These are phyloP conservation scores for Araneus ventricosus DNA, from an alignment of 1,140 invertebrate species.

Conservation along the genomic window DNA sequence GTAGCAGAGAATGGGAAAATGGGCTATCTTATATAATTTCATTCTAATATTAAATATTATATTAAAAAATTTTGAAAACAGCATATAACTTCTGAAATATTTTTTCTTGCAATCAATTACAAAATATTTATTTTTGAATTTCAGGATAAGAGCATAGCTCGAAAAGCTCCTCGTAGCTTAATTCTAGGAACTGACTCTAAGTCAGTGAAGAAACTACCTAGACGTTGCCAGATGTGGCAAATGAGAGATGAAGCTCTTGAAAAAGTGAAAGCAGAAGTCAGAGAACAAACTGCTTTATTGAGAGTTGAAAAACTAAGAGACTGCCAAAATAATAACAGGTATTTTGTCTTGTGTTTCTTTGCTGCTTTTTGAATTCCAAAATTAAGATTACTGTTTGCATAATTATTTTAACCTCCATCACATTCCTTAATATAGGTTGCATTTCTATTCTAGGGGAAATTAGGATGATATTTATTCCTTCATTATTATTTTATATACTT, in stretches of 20 bases:
- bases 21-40: too few relatives aligned
- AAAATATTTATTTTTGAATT: background rate
- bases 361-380: background rate
- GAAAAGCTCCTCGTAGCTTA: background rate
- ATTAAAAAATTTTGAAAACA: too few relatives aligned
- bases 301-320: constrained; percentile 57
- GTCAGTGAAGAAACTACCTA: constrained; percentile 25
- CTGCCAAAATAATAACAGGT: constrained; percentile 19
- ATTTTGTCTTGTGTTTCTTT: background rate
- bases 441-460: background rate
- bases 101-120: too few relatives aligned
- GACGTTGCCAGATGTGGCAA: constrained; percentile 71
- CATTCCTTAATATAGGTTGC: background rate
- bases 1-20: too few relatives aligned
- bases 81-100: too few relatives aligned
- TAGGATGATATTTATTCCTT: background rate
- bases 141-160: background rate
- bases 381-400: background rate
- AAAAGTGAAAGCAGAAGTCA: constrained; percentile 72
- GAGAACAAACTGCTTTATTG: constrained; percentile 73
- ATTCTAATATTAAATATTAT: too few relatives aligned
- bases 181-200: constrained; percentile 19
- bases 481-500: background rate
- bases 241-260: constrained; percentile 74
- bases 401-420: background rate